Percentiles rank a stretch among this genome's conserved stretches.
Evolutionary conservation across 2,113 vertebrate species (phyloP).

Genomic region (Steatornis caripensis): DNA sequence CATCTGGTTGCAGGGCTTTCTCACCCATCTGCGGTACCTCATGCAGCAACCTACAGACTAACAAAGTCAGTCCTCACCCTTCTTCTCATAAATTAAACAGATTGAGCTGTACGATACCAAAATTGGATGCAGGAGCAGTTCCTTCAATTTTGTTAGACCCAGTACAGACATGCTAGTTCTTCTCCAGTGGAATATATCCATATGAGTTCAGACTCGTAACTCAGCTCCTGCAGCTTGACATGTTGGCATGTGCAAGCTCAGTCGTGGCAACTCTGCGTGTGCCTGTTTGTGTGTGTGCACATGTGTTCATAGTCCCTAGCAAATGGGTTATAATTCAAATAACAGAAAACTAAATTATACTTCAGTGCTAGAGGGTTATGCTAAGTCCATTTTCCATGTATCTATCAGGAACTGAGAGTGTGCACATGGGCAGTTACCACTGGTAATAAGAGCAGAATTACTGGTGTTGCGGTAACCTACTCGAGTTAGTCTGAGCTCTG

Average conservation of each 20-base stretch:
- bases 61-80: not conserved
- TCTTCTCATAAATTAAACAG: not conserved
- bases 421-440: not conserved
- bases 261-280: accelerated
- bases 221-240: not conserved
- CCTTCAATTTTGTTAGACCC: not conserved
- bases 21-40: not conserved
- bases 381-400: not conserved
- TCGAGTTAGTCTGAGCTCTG: not conserved
- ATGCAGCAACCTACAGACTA: not conserved
- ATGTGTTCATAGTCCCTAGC: not conserved
- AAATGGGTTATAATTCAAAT: not conserved
- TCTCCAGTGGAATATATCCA: not conserved
- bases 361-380: not conserved
- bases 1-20: not conserved
- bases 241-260: not conserved
- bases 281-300: accelerated
- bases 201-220: not conserved
- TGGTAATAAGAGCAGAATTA: not conserved
- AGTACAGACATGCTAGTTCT: not conserved
- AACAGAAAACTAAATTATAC: not conserved
- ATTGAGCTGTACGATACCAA: not conserved
- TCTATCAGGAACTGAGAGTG: not conserved
- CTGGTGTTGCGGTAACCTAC: not conserved
- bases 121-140: not conserved